Conservation (phyloP, 2,797 vertebrate genomes). For the Babyrousa celebensis region DNA sequence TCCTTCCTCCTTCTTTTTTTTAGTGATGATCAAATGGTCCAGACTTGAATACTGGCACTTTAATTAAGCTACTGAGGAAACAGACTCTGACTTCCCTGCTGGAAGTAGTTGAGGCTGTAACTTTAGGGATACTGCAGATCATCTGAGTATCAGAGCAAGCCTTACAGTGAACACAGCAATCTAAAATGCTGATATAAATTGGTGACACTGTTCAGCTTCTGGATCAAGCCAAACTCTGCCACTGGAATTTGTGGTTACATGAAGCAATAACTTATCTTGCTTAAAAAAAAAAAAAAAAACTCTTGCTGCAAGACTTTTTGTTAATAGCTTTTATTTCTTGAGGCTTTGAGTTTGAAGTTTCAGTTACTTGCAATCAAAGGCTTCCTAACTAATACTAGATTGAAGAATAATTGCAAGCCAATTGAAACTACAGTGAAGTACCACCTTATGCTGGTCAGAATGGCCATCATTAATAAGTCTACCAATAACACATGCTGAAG, state of each 20-base stretch:
- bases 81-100: background rate
- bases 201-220: background rate
- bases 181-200: background rate
- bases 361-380: background rate
- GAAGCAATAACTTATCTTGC: background rate
- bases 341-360: constrained; percentile 49
- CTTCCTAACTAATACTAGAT: background rate
- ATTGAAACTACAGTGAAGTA: no score
- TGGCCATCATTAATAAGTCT: no score
- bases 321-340: constrained; percentile 3
- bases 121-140: background rate
- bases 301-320: background rate
- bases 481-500: no score
- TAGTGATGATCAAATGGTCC: background rate
- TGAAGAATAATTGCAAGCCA: constrained; percentile 54
- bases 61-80: background rate
- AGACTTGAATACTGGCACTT: background rate
- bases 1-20: background rate
- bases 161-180: background rate
- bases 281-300: background rate
- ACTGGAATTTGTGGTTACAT: background rate
- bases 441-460: no score
- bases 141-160: background rate
- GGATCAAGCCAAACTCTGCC: background rate
- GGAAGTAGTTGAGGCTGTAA: constrained; percentile 40